Evolutionary conservation across 2,113 vertebrate genomes (phyloP), one percentile per base, ranked within the genome.

Genomic region (crab-eating macaque (Macaca fascicularis)): DNA sequence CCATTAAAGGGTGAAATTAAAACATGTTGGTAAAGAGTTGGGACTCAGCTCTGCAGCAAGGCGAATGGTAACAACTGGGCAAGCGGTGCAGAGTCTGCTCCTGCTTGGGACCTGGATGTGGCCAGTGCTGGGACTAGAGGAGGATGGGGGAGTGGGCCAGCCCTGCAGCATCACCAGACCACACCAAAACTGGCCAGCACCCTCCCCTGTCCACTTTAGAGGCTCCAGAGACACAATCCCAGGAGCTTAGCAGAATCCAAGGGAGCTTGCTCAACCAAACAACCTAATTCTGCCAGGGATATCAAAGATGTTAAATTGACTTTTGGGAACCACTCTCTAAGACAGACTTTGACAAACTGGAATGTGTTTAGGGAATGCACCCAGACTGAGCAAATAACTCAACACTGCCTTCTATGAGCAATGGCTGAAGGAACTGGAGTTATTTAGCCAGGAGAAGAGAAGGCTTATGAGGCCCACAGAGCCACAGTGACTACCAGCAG

Each of bases 161-260:
- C 8, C 7, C 55, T 12, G 25, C 0, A n/a, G 64, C 40, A 70
- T 45, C 3, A 1, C 17, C 38, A 35, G 55, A 64, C 30, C 9
- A 25, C 0, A n/a, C 43, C 3, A 8, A 19, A 0, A 3, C 30
- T 30, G 38, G 70, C 43, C 32, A n/a, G 11, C 0, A 25, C 40
- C 40, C 45, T 67, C 57, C n/a, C 25, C 16, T 74, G 61, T 72
- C 35, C 38, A 86, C 40, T 40, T 19, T 69, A 52, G 82, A 74
- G 76, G 45, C 35, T 59, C 70, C 20, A 3, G 10, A 16, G 23
- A 6, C 0, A 1, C 30, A 61, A 43, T 52, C 75, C 6, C 35
- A 38, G 45, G 43, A 80, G 32, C 57, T 85, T n/a, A 83, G 61
- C 38, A 75, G 59, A 32, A 35, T 43, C 86, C n/a, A 43, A 5